Evolutionary conservation across 2,797 vertebrate genomes (phyloP).

Genomic region (Arnoldichthys spilopterus): DNA sequence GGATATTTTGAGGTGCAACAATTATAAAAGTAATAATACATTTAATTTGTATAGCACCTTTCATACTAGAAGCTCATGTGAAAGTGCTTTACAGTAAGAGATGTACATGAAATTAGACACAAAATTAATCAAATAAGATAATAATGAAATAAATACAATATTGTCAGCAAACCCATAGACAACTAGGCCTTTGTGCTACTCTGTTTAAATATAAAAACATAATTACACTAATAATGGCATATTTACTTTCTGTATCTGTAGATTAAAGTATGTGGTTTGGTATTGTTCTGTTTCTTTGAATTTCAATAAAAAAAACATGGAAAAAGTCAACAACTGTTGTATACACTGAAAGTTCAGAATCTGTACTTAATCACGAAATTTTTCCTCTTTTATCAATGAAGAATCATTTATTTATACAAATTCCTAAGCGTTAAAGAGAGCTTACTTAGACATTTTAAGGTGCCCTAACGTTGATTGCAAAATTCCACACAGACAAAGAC

Average conservation of each 20-base stretch:
- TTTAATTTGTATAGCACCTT: too few species aligned
- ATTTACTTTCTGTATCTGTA: not conserved
- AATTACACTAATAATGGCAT: not conserved
- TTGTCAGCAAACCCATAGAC: not conserved
- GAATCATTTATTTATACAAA: too few species aligned
- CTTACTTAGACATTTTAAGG: constrained; percentile 41
- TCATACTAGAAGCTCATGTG: too few species aligned
- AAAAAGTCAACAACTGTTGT: not conserved
- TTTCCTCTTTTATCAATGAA: not conserved
- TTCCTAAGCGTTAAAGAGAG: not conserved
- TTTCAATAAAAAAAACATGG: not conserved
- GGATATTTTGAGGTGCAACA: constrained; percentile 33
- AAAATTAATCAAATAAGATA: too few species aligned
- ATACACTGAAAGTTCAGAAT: not conserved
- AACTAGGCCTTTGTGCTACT: not conserved
- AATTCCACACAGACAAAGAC: constrained; percentile 25
- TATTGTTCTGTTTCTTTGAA: too few species aligned
- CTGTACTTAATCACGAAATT: not conserved
- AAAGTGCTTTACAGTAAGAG: too few species aligned
- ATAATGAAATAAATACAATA: too few species aligned
- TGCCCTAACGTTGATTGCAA: constrained; percentile 44
- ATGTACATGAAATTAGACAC: too few species aligned
- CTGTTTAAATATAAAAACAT: not conserved
- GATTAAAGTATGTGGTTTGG: too few species aligned
- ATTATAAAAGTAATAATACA: too few species aligned